Conservation (phyloP, 2,888 invertebrate genomes). For the Hypercompe scribonia region DNA sequence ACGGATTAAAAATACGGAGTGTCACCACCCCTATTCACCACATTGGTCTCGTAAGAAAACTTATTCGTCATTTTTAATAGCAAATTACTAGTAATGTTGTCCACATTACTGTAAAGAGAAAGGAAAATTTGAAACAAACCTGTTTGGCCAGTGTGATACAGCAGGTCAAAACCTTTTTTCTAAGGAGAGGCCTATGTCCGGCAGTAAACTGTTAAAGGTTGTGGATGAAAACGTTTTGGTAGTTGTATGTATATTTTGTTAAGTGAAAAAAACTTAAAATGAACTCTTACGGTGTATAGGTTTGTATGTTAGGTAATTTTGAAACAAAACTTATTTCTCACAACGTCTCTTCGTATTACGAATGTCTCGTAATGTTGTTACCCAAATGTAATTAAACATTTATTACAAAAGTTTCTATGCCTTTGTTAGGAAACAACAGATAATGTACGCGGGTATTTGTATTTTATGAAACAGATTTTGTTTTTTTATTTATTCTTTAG, state of each 20-base stretch:
- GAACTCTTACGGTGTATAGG: slow-evolving; percentile 28
- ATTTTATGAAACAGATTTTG: slow-evolving; percentile 13
- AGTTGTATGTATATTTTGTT: slow-evolving; percentile 6
- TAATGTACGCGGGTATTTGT: slow-evolving; percentile 39
- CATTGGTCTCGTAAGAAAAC: too few relatives aligned
- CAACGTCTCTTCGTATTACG: slow-evolving; percentile 50
- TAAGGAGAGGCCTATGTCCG: too few relatives aligned
- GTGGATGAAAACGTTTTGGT: background rate
- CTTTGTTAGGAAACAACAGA: slow-evolving; percentile 42
- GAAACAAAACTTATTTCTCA: slow-evolving; percentile 54
- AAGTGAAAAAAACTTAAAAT: slow-evolving; percentile 13
- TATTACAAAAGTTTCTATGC: slow-evolving; percentile 61
- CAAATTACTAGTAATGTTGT: too few relatives aligned
- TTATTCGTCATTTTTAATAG: too few relatives aligned
- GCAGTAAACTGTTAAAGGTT: too few relatives aligned
- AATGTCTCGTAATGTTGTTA: slow-evolving; percentile 58
- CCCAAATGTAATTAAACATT: slow-evolving; percentile 65
- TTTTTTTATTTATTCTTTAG: background rate
- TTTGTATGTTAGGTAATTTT: slow-evolving; percentile 47
- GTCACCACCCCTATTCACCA: too few relatives aligned
- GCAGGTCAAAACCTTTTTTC: too few relatives aligned
- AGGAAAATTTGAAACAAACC: too few relatives aligned
- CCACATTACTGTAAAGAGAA: too few relatives aligned
- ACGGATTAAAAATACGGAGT: too few relatives aligned
- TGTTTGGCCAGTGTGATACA: too few relatives aligned